Evolutionary conservation across 2,888 invertebrate genomes (phyloP).

Genomic region (Marasmarcha lunaedactyla): DNA sequence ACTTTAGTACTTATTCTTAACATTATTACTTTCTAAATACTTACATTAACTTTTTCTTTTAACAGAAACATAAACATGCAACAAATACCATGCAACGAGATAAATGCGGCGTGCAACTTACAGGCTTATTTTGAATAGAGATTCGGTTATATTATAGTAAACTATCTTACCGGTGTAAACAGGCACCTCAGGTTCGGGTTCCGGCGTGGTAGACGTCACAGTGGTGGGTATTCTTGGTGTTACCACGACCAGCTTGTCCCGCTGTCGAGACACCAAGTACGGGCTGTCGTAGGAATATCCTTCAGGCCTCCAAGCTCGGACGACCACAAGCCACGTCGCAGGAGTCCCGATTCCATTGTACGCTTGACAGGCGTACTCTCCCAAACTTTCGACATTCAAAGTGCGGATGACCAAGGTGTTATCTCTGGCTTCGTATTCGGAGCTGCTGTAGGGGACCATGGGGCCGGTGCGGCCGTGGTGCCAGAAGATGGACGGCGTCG

Average conservation of each 20-base stretch:
- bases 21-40: too few relatives aligned
- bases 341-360: constrained; percentile 86
- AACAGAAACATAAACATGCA: too few relatives aligned
- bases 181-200: constrained; percentile 23
- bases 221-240: constrained; percentile 18
- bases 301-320: constrained; percentile 80
- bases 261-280: constrained; percentile 25
- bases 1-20: too few relatives aligned
- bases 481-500: constrained; percentile 85
- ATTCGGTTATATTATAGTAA: too few relatives aligned
- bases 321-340: constrained; percentile 79
- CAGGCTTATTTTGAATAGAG: too few relatives aligned
- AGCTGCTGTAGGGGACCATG: constrained; percentile 79
- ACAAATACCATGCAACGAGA: constrained; percentile 6
- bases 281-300: constrained; percentile 36
- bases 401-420: constrained; percentile 80
- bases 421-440: constrained; percentile 79
- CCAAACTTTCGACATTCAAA: constrained; percentile 79
- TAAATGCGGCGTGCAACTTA: constrained; percentile 16
- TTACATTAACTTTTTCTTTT: too few relatives aligned
- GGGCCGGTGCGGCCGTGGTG: constrained; percentile 79
- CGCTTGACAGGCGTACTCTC: constrained; percentile 90
- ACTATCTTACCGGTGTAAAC: constrained; percentile 46
- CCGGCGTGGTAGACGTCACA: constrained; percentile 18
- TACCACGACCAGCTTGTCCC: constrained; percentile 11